Percentiles rank a stretch among this genome's conserved stretches.
phyloP scores from a whole-genome alignment of 2,888 invertebrate species.

The Gibbula magus region DNA sequence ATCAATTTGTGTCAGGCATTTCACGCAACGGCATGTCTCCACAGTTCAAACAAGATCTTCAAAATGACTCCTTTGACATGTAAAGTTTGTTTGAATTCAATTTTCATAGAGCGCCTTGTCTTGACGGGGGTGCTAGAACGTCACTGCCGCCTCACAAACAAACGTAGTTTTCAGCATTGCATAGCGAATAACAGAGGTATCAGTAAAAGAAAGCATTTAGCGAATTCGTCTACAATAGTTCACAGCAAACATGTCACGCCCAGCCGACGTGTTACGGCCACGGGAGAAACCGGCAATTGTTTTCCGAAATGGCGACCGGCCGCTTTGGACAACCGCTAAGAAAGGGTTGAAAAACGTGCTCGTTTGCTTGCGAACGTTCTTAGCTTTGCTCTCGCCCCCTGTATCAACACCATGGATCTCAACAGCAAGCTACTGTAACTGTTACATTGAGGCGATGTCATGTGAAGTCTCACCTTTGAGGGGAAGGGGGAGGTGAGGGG shows the following conservation, averaged over 20 bases:
- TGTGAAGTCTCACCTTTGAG: too few relatives aligned
- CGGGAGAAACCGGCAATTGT: not conserved
- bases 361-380: constrained; percentile 3
- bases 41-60: too few relatives aligned
- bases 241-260: constrained; percentile 9
- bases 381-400: constrained; percentile 1
- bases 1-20: too few relatives aligned
- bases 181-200: not conserved
- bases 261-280: not conserved
- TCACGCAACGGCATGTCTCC: too few relatives aligned
- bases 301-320: not conserved
- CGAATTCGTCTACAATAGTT: not conserved
- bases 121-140: too few relatives aligned
- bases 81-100: too few relatives aligned
- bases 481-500: too few relatives aligned
- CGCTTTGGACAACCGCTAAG: not conserved
- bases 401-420: not conserved
- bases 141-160: not conserved
- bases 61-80: too few relatives aligned
- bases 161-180: not conserved
- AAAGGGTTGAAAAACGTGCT: not conserved
- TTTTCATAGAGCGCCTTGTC: too few relatives aligned
- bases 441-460: not conserved
- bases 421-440: not conserved
- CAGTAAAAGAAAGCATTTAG: not conserved